These are phyloP conservation scores for Lepisosteus osseus DNA, from an alignment of 2,113 vertebrate genomes.

Conservation along the genomic window DNA sequence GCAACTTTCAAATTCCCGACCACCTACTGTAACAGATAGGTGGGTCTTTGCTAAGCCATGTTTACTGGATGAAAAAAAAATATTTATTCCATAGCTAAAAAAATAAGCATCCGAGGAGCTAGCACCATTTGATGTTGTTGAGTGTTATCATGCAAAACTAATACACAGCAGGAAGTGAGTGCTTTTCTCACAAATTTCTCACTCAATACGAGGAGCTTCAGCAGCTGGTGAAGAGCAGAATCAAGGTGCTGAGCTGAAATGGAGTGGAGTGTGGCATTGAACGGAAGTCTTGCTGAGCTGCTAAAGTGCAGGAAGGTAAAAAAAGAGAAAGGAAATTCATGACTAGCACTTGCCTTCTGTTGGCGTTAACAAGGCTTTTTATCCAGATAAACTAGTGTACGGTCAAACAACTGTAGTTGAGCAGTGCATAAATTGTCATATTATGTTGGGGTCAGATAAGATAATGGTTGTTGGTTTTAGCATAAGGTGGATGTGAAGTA, in stretches of 20 bases:
- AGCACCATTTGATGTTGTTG: slow-evolving; percentile 21
- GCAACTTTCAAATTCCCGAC: background rate
- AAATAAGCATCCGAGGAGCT: slow-evolving; percentile 16
- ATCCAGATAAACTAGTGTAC: too few species aligned
- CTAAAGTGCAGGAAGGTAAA: slow-evolving; percentile 39
- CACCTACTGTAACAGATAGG: background rate
- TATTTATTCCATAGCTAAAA: slow-evolving; percentile 22
- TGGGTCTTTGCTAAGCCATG: background rate
- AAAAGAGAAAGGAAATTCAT: background rate
- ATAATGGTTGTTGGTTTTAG: too few species aligned
- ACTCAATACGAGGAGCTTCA: slow-evolving; percentile 23
- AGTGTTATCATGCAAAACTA: slow-evolving; percentile 51
- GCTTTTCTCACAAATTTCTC: slow-evolving; percentile 56
- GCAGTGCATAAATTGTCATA: too few species aligned
- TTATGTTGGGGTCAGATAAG: too few species aligned
- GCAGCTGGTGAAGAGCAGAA: slow-evolving; percentile 51
- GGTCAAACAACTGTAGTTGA: too few species aligned
- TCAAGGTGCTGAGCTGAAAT: slow-evolving; percentile 38
- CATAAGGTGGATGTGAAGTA: too few species aligned
- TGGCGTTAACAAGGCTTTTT: background rate
- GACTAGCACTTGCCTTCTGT: background rate
- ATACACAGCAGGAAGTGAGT: slow-evolving; percentile 45
- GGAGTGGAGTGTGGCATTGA: slow-evolving; percentile 37
- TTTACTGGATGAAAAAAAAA: background rate
- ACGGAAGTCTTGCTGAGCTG: slow-evolving; percentile 48